These are phyloP conservation scores for Bubo blakistoni DNA, from an alignment of 2,113 vertebrate species.

Conservation along the genomic window DNA sequence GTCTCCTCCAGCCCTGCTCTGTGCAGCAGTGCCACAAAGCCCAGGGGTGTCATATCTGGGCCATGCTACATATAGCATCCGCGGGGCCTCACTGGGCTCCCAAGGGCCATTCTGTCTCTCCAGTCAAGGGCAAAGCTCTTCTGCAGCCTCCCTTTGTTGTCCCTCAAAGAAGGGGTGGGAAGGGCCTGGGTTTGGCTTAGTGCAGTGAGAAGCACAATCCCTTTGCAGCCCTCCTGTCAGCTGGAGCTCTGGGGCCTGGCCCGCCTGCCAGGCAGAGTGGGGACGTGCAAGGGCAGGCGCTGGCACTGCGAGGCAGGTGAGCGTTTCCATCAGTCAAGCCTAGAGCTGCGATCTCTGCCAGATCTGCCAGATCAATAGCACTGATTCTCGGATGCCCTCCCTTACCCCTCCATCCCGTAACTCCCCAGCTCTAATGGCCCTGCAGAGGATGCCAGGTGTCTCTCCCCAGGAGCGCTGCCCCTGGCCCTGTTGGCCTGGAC, in stretches of 20 bases:
- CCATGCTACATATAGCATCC: slow-evolving; percentile 20
- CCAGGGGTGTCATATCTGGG: slow-evolving; percentile 33
- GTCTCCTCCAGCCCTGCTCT: slow-evolving; percentile 36
- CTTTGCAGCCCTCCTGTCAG: not conserved
- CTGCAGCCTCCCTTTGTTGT: not conserved
- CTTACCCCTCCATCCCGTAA: not conserved
- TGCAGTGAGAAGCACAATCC: not conserved
- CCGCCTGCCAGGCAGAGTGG: not conserved
- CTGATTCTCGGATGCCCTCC: not conserved
- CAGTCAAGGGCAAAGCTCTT: slow-evolving; percentile 26
- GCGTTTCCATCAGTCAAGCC: too few species aligned
- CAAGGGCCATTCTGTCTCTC: not conserved
- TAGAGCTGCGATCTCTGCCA: not conserved
- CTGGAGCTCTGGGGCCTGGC: not conserved
- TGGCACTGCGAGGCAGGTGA: not conserved
- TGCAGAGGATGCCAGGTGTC: not conserved
- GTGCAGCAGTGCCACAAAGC: not conserved
- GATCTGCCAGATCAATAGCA: not conserved
- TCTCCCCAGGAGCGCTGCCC: not conserved
- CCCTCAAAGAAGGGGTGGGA: not conserved
- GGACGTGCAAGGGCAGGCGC: not conserved
- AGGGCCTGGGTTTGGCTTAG: not conserved
- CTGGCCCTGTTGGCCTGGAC: too few species aligned
- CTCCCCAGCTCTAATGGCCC: not conserved
- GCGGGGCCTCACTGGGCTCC: not conserved